Percentiles rank a stretch among this genome's conserved stretches.
Conservation (phyloP, 2,113 vertebrate species). For the Leiothrix lutea region DNA sequence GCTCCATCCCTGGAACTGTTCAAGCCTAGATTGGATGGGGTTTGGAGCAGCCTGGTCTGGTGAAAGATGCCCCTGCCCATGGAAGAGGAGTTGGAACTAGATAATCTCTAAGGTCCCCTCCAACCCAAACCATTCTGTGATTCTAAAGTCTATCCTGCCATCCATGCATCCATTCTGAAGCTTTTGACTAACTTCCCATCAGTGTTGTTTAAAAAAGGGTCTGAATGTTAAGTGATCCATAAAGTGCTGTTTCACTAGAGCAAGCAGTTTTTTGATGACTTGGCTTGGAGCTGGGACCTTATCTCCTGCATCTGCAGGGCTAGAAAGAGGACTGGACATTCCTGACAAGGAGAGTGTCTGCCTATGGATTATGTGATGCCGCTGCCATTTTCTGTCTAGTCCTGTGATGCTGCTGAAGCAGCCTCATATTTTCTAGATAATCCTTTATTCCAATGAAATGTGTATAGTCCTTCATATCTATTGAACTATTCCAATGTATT, state of each 20-base stretch:
- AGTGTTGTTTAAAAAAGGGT: not conserved
- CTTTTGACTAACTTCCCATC: not conserved
- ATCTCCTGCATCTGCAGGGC: not conserved
- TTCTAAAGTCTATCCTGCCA: not conserved
- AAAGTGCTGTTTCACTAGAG: not conserved
- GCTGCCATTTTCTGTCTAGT: not conserved
- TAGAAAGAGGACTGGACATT: not conserved
- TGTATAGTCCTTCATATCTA: rapidly evolving
- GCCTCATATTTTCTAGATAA: not conserved
- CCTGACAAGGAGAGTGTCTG: not conserved
- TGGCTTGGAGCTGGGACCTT: not conserved
- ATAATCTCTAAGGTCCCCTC: not conserved
- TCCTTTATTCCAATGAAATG: not conserved
- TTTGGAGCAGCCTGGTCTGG: not conserved
- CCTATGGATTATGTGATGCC: not conserved
- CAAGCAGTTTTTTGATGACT: not conserved
- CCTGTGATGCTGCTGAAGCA: not conserved
- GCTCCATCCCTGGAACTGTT: not conserved
- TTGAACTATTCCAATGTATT: not conserved
- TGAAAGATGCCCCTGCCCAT: not conserved
- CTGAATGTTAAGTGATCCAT: not conserved
- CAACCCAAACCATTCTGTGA: not conserved
- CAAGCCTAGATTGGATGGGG: not conserved
- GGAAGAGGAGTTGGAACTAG: not conserved
- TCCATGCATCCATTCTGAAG: not conserved